Percentiles rank a stretch among this genome's conserved stretches.
These are phyloP conservation scores for Cherax quadricarinatus DNA, from an alignment of 1,140 invertebrate genomes.

Conservation along the genomic window DNA sequence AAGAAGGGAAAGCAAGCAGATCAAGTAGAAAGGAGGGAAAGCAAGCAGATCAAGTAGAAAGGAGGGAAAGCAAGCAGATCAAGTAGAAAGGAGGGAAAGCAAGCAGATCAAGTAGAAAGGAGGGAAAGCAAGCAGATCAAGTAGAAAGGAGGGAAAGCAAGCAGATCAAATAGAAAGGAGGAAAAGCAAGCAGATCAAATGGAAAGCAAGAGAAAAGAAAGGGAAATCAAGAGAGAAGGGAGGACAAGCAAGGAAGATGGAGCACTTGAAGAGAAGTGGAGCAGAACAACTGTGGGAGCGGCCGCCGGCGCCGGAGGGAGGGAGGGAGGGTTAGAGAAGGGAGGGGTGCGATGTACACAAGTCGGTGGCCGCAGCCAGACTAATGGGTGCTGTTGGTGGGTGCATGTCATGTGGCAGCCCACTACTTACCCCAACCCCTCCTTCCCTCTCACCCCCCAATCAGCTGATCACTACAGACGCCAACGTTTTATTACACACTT, in stretches of 20 bases:
- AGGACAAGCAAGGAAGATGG: not conserved
- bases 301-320: not conserved
- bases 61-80: no score
- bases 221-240: not conserved
- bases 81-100: no score
- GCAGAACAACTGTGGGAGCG: not conserved
- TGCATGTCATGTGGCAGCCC: not conserved
- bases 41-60: no score
- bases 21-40: no score
- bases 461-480: not conserved
- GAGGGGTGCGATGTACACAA: not conserved
- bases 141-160: no score
- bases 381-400: not conserved
- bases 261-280: not conserved
- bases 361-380: not conserved
- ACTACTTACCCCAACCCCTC: not conserved
- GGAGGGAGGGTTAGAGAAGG: no score
- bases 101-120: no score
- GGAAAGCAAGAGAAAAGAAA: not conserved
- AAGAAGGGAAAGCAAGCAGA: no score
- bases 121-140: no score
- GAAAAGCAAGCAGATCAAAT: no score
- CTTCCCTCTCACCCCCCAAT: not conserved
- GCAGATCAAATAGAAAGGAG: no score
- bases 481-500: conserved; percentile 4